Percentiles rank a stretch among this genome's conserved stretches.
Evolutionary conservation across 2,797 vertebrate genomes (phyloP).

Genomic region (Macrochelys suwanniensis): DNA sequence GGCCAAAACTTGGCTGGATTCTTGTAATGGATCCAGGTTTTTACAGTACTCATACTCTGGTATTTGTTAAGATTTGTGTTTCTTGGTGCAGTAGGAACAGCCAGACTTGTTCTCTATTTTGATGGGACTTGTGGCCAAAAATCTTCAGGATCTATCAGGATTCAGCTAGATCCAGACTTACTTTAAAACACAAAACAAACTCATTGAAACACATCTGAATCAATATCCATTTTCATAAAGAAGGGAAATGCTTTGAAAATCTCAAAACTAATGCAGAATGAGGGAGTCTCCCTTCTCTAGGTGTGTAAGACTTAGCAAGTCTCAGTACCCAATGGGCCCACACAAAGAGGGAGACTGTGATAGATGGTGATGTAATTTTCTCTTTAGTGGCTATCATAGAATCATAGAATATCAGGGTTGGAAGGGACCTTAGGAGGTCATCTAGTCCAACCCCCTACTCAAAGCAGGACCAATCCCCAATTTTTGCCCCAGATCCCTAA

Average conservation of each 20-base stretch:
- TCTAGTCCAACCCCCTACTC: too few species aligned
- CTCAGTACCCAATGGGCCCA: not conserved
- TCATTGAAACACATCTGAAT: not conserved
- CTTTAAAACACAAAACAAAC: not conserved
- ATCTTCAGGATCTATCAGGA: not conserved
- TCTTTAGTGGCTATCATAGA: constrained; percentile 3
- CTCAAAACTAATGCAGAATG: not conserved
- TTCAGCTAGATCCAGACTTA: not conserved
- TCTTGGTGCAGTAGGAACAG: not conserved
- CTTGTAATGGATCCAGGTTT: not conserved
- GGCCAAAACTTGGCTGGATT: not conserved
- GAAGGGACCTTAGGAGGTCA: too few species aligned
- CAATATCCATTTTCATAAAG: not conserved
- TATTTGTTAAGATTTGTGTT: not conserved
- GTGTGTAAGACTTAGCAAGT: not conserved
- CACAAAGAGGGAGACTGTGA: not conserved
- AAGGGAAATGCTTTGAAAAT: rapidly evolving
- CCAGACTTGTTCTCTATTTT: not conserved
- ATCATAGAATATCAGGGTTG: too few species aligned
- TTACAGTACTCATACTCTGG: not conserved
- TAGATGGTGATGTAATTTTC: not conserved
- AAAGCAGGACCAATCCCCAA: too few species aligned
- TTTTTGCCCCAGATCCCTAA: too few species aligned
- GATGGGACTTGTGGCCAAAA: not conserved
- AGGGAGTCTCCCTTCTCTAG: not conserved